Base-by-base conservation (phyloP, 2,888 invertebrate genomes). In the Nymphalis polychloros region DNA sequence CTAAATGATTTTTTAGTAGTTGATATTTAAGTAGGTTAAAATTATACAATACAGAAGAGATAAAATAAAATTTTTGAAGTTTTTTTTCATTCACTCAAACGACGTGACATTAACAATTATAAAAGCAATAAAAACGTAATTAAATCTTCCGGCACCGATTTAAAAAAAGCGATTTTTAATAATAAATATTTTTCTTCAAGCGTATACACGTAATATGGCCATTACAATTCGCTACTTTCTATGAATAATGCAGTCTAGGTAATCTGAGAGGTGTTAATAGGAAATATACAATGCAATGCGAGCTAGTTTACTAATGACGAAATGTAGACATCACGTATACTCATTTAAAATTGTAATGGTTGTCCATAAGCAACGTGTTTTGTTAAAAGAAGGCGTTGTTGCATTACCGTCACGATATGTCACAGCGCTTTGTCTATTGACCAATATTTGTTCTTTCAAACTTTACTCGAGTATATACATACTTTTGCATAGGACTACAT, bases 311-410 rank as follows among this genome's bases (percentile, higher is more conserved):
- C 52, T 64, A 61, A 41, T 70, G 47, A 72, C 73, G 76, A 72
- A 79, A 79, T 79, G 75, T 78, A 79, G 80, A 66, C 63, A 62
- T 65, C 53, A 66, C 60, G 35, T 64, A 41, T 61, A 64, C 55
- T 61, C 64, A 60, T 57, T 64, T 68, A 55, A 57, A 64, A 68
- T 61, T 41, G 49, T 68, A 68, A 64, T 68, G 55, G 31, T 31
- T 19, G 57, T 41, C 41, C 19, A 53, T 13, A 53, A 53, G 27
- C 5, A n/a, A 41, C n/a, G n/a, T 49, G 57, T 13, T 35, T 57
- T 57, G 41, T 57, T 17, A 41, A 41, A 57, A 57, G 2, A 41
- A 53, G 53, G 53, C 49, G 17, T 49, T n/a, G 6, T 19, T 20
- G 20, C 27, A 27, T 53, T 27, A 27, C 23, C 23, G 16, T 27